Evolutionary conservation across 2,113 vertebrate species (phyloP), one percentile per base, ranked within the genome.

Genomic region (Puma concolor): DNA sequence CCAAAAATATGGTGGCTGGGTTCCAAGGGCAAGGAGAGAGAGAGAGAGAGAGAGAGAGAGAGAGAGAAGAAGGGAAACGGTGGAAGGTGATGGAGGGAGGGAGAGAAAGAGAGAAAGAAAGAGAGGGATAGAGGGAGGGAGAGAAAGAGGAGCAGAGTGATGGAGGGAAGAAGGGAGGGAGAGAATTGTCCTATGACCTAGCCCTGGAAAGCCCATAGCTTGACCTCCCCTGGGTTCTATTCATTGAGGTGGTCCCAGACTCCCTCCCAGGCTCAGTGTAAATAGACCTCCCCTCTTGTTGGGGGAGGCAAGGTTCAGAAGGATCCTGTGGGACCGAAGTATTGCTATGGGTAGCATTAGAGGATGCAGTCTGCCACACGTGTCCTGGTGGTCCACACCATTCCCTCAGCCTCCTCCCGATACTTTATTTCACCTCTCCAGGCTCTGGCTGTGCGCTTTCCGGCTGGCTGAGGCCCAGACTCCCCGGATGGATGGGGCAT

Each of bases 361-460:
- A 27, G n/a, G 66, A 16, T 19, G 29, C 33, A 0, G 76, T 67
- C 16, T 23, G 44, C 38, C 29, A 29, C 48, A 0, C 36, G 0
- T 0, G 4, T 27, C 1, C 33, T 10, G 71, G n/a, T 33, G 54
- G 29, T 23, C 41, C 13, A 5, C 50, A 36, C 3, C 13, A 2
- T 13, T 14, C 29, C 21, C 41, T 4, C 6, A 2, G 0, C 4
- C 27, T 33, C 13, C 13, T 2, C 23, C 16, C 5, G 8, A 1
- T 4, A 36, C 25, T 31, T 36, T 38, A 0, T 19, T 44, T 9
- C 0, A 0, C 63, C 8, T 54, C 21, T 44, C 23, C 21, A 0
- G 33, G 52, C 36, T 3, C 16, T 19, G 12, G 19, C 44, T 13
- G 17, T 12, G 2, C 10, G 38, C 4, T 9, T 16, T 15, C 13